Base-by-base conservation (phyloP, 2,113 vertebrate species). In the Cynoglossus semilaevis region DNA sequence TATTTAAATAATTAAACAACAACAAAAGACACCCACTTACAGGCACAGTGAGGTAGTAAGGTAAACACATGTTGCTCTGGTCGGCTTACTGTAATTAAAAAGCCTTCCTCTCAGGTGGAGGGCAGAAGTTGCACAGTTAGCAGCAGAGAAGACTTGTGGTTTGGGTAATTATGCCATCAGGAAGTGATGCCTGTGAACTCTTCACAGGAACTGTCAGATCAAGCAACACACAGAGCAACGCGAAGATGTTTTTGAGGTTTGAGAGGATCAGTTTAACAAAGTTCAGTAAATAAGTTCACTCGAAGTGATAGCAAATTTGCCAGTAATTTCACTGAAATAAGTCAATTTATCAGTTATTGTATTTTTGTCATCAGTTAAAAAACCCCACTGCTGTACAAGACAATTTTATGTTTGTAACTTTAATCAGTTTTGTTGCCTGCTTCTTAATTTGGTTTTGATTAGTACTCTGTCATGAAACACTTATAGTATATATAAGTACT, bases 201-300 rank as follows among this genome's bases (percentile, higher is more conserved):
- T 18, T 74, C 61, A 55, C 58, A 72, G 78, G 77, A 84, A 81
- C 63, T 45, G 44, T 41, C 51, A 44, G 10, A 59, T 9, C 7
- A 37, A 58, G 1, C 9, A 54, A 19, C 15, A 56, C 52, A 14
- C 46, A 46, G 15, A 15, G 12, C 7, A 47, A 15, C 8, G 16
- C 36, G 15, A 50, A 15, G 10, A 8, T 8, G 15, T 50, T 34
- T 46, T 3, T 29, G 17, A 5, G 11, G 61, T 19, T 16, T 18
- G n/a, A n/a, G n/a, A 9, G 1, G 3, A 7, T 40, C 10, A 8
- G 38, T 45, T 46, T 7, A 11, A 9, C 4, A 10, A 4, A 36
- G 22, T 38, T 12, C 15, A 52, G 41, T n/a, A 42, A 5, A 13
- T 15, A 12, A 13, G 37, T 15, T 35, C 2, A 8, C 19, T 37